These are phyloP conservation scores for Porites rus DNA, from an alignment of 92 coral and sea anemone species.

Conservation along the genomic window DNA sequence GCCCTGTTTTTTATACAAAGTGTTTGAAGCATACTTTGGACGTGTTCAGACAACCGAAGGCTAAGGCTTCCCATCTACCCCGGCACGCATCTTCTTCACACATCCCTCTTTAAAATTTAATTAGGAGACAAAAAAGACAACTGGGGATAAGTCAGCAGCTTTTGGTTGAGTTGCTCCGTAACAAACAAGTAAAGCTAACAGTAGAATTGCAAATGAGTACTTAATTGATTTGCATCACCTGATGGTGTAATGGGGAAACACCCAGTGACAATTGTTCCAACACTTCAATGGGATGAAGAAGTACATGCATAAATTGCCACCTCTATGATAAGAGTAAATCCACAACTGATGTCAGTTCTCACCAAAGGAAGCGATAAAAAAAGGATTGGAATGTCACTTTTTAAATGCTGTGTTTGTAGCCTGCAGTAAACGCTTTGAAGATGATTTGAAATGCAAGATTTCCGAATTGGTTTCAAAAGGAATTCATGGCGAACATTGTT, in stretches of 20 bases:
- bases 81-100: no score
- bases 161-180: no score
- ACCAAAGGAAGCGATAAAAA: slow-evolving; percentile 44
- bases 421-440: slow-evolving; percentile 59
- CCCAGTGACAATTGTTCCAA: slow-evolving; percentile 58
- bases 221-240: not conserved
- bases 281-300: slow-evolving; percentile 47
- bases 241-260: slow-evolving; percentile 13
- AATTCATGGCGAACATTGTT: slow-evolving; percentile 31
- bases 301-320: slow-evolving; percentile 51
- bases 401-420: slow-evolving; percentile 54
- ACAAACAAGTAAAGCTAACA: no score
- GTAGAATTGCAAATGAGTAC: slow-evolving; percentile 5
- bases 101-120: no score
- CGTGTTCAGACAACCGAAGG: no score
- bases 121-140: no score
- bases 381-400: slow-evolving; percentile 39
- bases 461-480: slow-evolving; percentile 22
- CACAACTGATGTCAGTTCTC: slow-evolving; percentile 3
- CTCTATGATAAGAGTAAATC: slow-evolving; percentile 39
- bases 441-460: slow-evolving; percentile 46
- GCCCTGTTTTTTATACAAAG: no score
- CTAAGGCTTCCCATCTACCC: no score
- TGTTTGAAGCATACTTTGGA: no score
- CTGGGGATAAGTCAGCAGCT: no score